Conservation (phyloP, 2,888 invertebrate genomes). For the Gastrophysa polygoni region DNA sequence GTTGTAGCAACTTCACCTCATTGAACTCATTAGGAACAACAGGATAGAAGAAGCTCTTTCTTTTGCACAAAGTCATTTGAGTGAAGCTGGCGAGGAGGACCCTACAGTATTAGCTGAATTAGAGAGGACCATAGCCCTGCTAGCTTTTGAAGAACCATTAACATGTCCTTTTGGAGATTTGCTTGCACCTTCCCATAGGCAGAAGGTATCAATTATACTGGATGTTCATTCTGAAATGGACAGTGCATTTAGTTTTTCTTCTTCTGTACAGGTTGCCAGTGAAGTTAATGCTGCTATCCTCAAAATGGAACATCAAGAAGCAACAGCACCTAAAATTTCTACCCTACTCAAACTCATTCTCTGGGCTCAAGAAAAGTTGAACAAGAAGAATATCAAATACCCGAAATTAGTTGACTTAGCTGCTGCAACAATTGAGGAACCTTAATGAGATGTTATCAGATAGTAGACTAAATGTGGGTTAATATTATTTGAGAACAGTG, state of each 20-base stretch:
- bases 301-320: constrained; percentile 90
- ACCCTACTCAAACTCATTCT: constrained; percentile 89
- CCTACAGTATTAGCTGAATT: constrained; percentile 76
- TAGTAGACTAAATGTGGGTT: background rate
- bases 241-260: constrained; percentile 15
- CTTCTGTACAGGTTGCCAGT: constrained; percentile 79
- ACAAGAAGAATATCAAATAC: constrained; percentile 92
- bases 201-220: constrained; percentile 77
- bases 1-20: constrained; percentile 81
- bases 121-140: constrained; percentile 90
- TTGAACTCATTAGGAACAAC: constrained; percentile 85
- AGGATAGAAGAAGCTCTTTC: constrained; percentile 86
- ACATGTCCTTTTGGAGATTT: constrained; percentile 95
- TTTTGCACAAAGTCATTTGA: constrained; percentile 88
- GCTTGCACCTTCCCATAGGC: constrained; percentile 90
- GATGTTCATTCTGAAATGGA: too few relatives aligned
- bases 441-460: constrained; percentile 39
- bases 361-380: constrained; percentile 95
- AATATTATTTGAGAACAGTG: background rate
- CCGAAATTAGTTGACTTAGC: constrained; percentile 95
- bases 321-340: constrained; percentile 89
- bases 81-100: constrained; percentile 87
- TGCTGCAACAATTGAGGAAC: constrained; percentile 76
- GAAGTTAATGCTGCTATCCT: constrained; percentile 97
- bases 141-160: constrained; percentile 96